Percentiles rank a stretch among this genome's conserved stretches.
Evolutionary conservation across 2,888 invertebrate species (phyloP).

Genomic region (Sphaerophoria rueppellii): DNA sequence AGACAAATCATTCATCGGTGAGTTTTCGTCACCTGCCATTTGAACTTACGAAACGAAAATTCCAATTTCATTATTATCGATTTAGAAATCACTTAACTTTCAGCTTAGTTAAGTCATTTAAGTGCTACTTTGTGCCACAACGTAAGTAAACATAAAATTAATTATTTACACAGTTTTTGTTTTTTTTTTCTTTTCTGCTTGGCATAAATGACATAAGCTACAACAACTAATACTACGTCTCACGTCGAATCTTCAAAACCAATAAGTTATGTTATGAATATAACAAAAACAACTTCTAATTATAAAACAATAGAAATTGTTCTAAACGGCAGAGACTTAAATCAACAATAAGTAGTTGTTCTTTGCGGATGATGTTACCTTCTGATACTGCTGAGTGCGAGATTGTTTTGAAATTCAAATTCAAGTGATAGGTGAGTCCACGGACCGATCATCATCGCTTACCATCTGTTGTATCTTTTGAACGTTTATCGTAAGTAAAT

Average conservation of each 20-base stretch:
- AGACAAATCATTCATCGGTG: conserved; percentile 28
- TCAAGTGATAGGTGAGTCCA: conserved; percentile 9
- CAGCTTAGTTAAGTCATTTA: background rate
- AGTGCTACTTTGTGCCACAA: conserved; percentile 11
- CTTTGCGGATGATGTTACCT: background rate
- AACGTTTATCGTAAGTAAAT: background rate
- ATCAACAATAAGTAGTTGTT: background rate
- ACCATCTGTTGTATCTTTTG: background rate
- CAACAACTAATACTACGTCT: background rate
- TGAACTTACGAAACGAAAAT: background rate
- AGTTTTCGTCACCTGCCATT: conserved; percentile 2
- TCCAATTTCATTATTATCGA: background rate
- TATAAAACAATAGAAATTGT: conserved; percentile 4
- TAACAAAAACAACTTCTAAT: conserved; percentile 10
- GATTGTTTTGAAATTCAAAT: background rate
- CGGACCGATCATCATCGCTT: background rate
- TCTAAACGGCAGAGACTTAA: background rate
- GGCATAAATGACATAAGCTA: conserved; percentile 33
- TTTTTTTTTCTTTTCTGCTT: background rate
- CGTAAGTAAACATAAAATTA: conserved; percentile 1
- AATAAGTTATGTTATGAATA: conserved; percentile 23
- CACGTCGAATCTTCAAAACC: conserved; percentile 1
- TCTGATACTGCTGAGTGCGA: background rate
- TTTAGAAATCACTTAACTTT: background rate
- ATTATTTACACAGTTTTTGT: background rate